Base-by-base conservation (phyloP, 23 tunicate species). In the Trididemnum nubilum region DNA sequence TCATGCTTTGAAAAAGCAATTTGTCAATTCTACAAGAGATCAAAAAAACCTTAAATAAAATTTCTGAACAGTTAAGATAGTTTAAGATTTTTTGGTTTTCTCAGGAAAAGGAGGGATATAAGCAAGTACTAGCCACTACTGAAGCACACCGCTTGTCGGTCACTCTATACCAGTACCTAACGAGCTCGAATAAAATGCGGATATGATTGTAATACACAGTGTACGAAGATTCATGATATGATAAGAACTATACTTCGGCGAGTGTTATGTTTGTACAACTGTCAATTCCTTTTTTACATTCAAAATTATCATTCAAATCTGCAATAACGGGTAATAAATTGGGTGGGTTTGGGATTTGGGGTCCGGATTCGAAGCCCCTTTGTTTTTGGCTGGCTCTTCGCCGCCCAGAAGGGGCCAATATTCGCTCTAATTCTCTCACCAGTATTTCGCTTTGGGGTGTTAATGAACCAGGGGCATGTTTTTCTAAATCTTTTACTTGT, bases 361-460 rank as follows among this genome's bases (percentile, higher is more conserved):
- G 54, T n/a, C n/a, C n/a, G 54, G 54, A 15, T 44, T 15, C 12
- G 9, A 7, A 9, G 12, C 54, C 54, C 15, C 54, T 44, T 15
- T 18, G 50, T 12, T 27, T 21, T 21, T 79, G 58, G 34, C 84
- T 79, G 2, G 36, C 50, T 72, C 51, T 40, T 21, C 92, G 86
- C 22, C 91, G 91, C 2, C 82, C 77, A 63, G 69, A 72, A 15
- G 92, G 92, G 60, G 84, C 86, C 38, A 90, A 57, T 27, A 90
- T 90, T 23, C 88, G 77, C 77, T 85, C 79, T 63, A 90, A 52
- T 33, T 77, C 95, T 9, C 88, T 82, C 1, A 71, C 85, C n/a
- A 90, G 71, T 36, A 79, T 81, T 51, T 85, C 95, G 71, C 95
- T 90, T 36, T 85, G 80, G 0, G 95, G 95, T 9, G 95, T 81